Evolutionary conservation across 1,140 invertebrate genomes (phyloP).

Genomic region (Steinernema feltiae): DNA sequence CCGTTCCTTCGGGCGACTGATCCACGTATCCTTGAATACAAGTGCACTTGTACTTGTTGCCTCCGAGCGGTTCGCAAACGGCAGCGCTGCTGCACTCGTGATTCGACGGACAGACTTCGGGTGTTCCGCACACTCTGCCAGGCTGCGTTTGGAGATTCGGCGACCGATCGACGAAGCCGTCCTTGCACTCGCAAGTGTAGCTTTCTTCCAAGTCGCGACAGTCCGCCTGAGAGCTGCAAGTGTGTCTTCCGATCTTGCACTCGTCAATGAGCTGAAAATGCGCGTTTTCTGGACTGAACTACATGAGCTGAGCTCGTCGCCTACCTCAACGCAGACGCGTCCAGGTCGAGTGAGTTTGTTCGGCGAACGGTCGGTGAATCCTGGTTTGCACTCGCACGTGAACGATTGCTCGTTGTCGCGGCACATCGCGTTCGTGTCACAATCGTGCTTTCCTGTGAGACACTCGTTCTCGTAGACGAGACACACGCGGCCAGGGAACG

Average conservation of each 20-base stretch:
- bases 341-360: constrained; percentile 50
- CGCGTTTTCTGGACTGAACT: not conserved
- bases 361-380: constrained; percentile 53
- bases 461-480: constrained; percentile 54
- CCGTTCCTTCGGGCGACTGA: constrained; percentile 42
- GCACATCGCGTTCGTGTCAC: constrained; percentile 49
- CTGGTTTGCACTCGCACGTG: constrained; percentile 50
- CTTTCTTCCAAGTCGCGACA: constrained; percentile 57
- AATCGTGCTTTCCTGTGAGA: constrained; percentile 47
- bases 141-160: constrained; percentile 54
- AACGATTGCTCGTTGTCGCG: constrained; percentile 56
- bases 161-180: constrained; percentile 50
- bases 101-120: constrained; percentile 54
- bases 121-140: constrained; percentile 48
- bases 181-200: constrained; percentile 57
- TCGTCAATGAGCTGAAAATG: constrained; percentile 46
- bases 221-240: constrained; percentile 51
- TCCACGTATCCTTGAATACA: constrained; percentile 51
- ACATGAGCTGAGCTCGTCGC: not conserved
- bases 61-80: constrained; percentile 54
- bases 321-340: constrained; percentile 53
- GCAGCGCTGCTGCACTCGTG: constrained; percentile 56
- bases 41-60: constrained; percentile 52
- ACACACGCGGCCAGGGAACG: constrained; percentile 56
- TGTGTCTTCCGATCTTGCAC: constrained; percentile 46